A percentile compares a stretch with the other conserved stretches of the same genome.
Evolutionary conservation across 1,140 invertebrate genomes (phyloP).

Genomic region (Patella vulgata): DNA sequence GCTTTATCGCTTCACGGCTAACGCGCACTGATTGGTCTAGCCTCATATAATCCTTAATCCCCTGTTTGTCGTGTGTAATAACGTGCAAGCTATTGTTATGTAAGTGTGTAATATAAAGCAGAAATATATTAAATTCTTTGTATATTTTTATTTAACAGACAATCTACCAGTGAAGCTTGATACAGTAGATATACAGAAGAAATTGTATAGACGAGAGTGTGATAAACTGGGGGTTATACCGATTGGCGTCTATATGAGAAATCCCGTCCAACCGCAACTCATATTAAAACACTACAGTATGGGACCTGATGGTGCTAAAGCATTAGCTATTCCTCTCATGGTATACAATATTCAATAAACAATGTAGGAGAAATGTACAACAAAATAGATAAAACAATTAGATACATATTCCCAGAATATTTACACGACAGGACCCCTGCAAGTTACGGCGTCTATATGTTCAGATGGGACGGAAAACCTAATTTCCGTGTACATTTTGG

Average conservation of each 20-base stretch:
- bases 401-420: not conserved
- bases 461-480: too few relatives aligned
- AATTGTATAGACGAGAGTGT: constrained; percentile 44
- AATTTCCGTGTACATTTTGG: not conserved
- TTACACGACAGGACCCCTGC: not conserved
- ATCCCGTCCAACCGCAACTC: constrained; percentile 23
- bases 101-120: not conserved
- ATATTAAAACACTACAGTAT: constrained; percentile 42
- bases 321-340: constrained; percentile 44
- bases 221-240: constrained; percentile 38
- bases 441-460: not conserved
- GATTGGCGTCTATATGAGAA: constrained; percentile 37
- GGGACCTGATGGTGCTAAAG: constrained; percentile 41
- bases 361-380: too few relatives aligned
- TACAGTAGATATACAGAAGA: constrained; percentile 35
- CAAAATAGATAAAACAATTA: constrained; percentile 15
- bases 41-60: too few relatives aligned
- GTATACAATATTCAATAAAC: too few relatives aligned
- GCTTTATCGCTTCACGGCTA: too few relatives aligned
- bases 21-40: too few relatives aligned
- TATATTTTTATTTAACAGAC: constrained; percentile 14
- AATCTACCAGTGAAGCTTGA: constrained; percentile 29
- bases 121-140: not conserved
- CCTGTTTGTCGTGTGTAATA: too few relatives aligned
- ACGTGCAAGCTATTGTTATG: too few relatives aligned